Evolutionary conservation across 2,888 invertebrate species (phyloP).

Genomic region (Leucania comma): DNA sequence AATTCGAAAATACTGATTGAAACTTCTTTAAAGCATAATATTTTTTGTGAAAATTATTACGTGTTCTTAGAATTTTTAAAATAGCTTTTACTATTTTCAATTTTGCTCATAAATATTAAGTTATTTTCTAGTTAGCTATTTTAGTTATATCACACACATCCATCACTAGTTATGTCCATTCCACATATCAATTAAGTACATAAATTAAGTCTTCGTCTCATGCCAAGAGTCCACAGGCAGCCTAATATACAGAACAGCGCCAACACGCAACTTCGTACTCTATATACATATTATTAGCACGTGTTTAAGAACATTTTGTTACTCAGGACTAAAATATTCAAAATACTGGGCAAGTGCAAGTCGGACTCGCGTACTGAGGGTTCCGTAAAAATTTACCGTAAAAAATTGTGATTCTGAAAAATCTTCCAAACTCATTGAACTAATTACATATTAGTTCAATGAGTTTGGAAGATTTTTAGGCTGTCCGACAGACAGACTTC

Average conservation of each 20-base stretch:
- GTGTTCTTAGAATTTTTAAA: not conserved
- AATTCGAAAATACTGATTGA: not conserved
- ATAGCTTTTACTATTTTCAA: not conserved
- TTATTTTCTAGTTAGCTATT: not conserved
- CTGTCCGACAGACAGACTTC: no score
- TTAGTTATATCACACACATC: not conserved
- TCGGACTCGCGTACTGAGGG: no score
- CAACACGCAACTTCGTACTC: conserved; percentile 9
- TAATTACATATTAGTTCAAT: no score
- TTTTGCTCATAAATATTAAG: not conserved
- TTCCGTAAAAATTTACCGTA: no score
- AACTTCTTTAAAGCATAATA: conserved; percentile 15
- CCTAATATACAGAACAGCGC: conserved; percentile 16
- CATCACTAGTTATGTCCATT: not conserved
- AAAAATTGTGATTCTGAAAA: no score
- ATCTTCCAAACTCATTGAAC: no score
- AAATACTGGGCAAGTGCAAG: no score
- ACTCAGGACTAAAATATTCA: no score
- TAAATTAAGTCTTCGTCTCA: conserved; percentile 17
- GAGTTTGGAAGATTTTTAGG: no score
- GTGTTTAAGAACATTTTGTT: not conserved
- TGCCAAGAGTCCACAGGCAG: conserved; percentile 5
- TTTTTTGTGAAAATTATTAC: not conserved
- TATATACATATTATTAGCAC: conserved; percentile 35
- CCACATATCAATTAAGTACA: not conserved